Evolutionary conservation across 1,140 invertebrate species (phyloP).

Genomic region (Zaprionus ghesquierei): DNA sequence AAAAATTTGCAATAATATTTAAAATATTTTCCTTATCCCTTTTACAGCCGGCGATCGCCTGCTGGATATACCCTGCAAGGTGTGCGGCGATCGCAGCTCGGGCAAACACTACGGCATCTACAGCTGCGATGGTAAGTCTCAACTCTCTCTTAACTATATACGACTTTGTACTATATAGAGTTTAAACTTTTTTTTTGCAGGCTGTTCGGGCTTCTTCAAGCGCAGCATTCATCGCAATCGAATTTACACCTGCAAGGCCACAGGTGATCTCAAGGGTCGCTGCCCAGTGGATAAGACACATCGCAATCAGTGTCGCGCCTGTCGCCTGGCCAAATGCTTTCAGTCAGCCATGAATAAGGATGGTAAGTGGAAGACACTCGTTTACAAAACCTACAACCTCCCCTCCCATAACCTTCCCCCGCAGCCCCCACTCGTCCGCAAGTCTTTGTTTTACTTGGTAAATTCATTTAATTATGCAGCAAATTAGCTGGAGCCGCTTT

Average conservation of each 20-base stretch:
- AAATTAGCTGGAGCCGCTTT: constrained; percentile 62
- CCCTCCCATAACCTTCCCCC: too few relatives aligned
- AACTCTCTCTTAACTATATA: neutral
- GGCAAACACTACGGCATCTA: constrained; percentile 99
- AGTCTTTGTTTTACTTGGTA: constrained; percentile 70
- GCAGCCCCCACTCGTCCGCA: constrained; percentile 12
- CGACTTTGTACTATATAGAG: neutral
- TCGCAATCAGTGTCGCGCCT: constrained; percentile 98
- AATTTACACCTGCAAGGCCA: constrained; percentile 97
- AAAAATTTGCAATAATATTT: neutral
- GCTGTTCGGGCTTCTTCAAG: constrained; percentile 99
- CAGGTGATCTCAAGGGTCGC: constrained; percentile 94
- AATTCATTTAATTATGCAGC: constrained; percentile 75
- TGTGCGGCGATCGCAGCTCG: constrained; percentile 97
- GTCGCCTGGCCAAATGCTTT: constrained; percentile 97
- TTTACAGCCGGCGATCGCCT: constrained; percentile 91
- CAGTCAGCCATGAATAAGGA: constrained; percentile 99
- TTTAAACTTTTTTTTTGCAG: constrained; percentile 82
- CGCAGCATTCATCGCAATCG: constrained; percentile 97
- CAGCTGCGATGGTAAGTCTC: constrained; percentile 95
- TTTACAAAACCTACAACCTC: too few relatives aligned
- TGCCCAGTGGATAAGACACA: constrained; percentile 99
- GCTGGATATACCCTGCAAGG: constrained; percentile 97
- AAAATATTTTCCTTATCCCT: neutral
- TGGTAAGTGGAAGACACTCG: constrained; percentile 93